These are phyloP conservation scores for Andrena bicolor DNA, from an alignment of 2,888 invertebrate species.

Conservation along the genomic window DNA sequence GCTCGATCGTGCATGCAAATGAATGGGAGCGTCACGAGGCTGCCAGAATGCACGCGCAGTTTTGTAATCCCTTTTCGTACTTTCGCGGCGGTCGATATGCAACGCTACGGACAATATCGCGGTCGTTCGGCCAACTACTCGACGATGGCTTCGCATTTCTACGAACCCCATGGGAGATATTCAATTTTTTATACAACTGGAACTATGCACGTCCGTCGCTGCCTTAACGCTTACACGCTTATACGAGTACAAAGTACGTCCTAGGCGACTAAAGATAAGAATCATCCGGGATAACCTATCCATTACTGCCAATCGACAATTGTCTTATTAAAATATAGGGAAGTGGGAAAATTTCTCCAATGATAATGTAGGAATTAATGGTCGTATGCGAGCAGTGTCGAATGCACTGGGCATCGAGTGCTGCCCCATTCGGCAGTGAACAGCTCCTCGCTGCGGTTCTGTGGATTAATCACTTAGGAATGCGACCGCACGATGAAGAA, in stretches of 20 bases:
- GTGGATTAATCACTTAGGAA: constrained; percentile 73
- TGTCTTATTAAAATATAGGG: not conserved
- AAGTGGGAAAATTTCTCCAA: not conserved
- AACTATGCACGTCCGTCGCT: not conserved
- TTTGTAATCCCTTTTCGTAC: constrained; percentile 65
- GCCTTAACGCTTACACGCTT: not conserved
- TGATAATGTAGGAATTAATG: not conserved
- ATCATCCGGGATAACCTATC: not conserved
- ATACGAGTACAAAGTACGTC: too few species aligned
- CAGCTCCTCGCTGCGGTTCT: constrained; percentile 38
- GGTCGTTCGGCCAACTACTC: constrained; percentile 48
- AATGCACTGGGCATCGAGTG: constrained; percentile 1
- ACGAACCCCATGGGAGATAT: not conserved
- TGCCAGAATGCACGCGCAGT: constrained; percentile 41
- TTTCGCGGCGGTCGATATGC: constrained; percentile 64
- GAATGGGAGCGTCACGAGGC: constrained; percentile 49
- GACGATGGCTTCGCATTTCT: constrained; percentile 58
- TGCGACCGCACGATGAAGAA: constrained; percentile 56
- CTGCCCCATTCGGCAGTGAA: constrained; percentile 31
- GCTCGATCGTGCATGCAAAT: constrained; percentile 45
- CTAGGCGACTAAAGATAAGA: not conserved
- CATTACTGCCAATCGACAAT: not conserved
- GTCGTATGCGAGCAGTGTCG: not conserved
- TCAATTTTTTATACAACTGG: too few species aligned
- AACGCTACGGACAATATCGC: constrained; percentile 36